Evolutionary conservation across 2,888 invertebrate genomes (phyloP), one percentile per base, ranked within the genome.

Genomic region (Nemapogon koenigi): DNA sequence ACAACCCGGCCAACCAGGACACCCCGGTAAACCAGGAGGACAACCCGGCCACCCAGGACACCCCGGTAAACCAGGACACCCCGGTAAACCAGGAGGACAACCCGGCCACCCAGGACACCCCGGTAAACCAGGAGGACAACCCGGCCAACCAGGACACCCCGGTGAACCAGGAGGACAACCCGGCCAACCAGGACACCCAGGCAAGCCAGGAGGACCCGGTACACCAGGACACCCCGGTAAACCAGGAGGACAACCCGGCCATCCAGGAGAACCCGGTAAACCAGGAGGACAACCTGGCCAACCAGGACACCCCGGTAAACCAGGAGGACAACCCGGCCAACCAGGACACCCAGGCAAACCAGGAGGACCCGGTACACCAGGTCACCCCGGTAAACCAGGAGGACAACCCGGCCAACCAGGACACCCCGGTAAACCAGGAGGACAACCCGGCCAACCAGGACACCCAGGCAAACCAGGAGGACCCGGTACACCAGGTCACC

Each of bases 121-220:
- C 6, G 4, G 6, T 10, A 22, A 22, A 22, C 22, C 22, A 22
- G 22, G 22, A 22, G 22, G 22, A 22, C 6, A 22, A 10, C 22
- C 22, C 6, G 22, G 22, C 22, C 6, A 22, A 22, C 22, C 22
- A 22, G 22, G 22, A 6, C 6, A 22, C 6, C 22, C 22, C 6
- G 4, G 6, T 22, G 10, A 22, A 22, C 22, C 22, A 22, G 22
- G 22, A 22, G 22, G 22, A 22, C 6, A 22, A 10, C 22, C 22
- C 4, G 22, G 22, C 22, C 4, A 22, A 22, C 22, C 33, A 2
- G 14, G 14, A 1, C 17, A 22, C 8, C 41, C 33, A 13, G 43
- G 38, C 19, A 41, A 1, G 36, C 45, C 6, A 41, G 29, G 13
- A 17, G 22, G 1, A 22, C 33, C 13, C 29, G 41, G 1, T 43